Evolutionary conservation across 92 coral and sea anemone species (phyloP).

Genomic region (Palythoa grandis): DNA sequence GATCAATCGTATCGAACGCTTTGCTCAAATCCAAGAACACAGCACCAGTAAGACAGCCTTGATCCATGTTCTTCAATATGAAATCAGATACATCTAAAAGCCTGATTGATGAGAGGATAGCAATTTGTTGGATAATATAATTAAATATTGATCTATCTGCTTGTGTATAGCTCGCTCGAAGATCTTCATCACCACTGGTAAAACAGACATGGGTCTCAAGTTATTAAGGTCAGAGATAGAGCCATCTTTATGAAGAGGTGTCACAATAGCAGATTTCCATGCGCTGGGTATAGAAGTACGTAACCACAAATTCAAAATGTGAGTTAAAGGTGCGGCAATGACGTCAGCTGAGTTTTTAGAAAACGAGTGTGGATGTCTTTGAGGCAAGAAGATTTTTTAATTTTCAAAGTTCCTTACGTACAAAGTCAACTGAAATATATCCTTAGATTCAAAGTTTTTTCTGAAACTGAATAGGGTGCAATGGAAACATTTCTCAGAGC

Average conservation of each 20-base stretch:
- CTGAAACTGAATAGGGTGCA: constrained; percentile 8
- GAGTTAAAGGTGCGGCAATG: constrained; percentile 59
- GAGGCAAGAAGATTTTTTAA: constrained; percentile 56
- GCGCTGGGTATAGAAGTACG: constrained; percentile 48
- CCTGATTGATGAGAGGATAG: constrained; percentile 63
- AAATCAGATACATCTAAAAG: constrained; percentile 62
- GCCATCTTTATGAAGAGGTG: constrained; percentile 53
- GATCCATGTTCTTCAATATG: constrained; percentile 58
- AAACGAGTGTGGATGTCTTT: constrained; percentile 56
- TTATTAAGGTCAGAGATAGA: constrained; percentile 46
- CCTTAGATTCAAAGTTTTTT: constrained; percentile 49
- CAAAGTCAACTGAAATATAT: constrained; percentile 58
- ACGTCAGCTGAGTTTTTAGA: constrained; percentile 53
- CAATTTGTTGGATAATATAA: constrained; percentile 47
- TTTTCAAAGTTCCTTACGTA: constrained; percentile 58
- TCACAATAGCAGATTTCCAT: constrained; percentile 61
- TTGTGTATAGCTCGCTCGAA: constrained; percentile 6
- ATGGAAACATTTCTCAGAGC: constrained; percentile 23
- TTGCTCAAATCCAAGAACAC: constrained; percentile 72
- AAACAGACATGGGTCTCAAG: constrained; percentile 57
- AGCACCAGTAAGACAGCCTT: constrained; percentile 50
- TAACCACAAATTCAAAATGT: constrained; percentile 58
- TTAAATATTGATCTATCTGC: constrained; percentile 47
- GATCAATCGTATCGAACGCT: constrained; percentile 59
- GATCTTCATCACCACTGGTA: constrained; percentile 62